phyloP scores from a whole-genome alignment of 2,888 invertebrate genomes.

The Parnassius smintheus region DNA sequence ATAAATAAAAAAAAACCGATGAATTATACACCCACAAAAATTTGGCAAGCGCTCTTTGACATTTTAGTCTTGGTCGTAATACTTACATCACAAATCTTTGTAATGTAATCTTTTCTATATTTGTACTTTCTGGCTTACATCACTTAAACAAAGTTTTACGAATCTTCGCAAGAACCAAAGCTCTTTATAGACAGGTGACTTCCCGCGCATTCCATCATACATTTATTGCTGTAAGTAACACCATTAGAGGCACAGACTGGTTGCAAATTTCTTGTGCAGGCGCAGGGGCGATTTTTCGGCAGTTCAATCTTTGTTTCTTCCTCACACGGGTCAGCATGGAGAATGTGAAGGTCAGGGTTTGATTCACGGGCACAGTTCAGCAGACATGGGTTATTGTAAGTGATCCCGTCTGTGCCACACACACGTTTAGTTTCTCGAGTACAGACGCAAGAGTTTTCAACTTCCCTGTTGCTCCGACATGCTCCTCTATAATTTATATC shows the following conservation, averaged over 20 bases:
- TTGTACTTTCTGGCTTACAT: neutral
- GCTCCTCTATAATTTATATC: conserved; percentile 17
- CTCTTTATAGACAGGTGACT: conserved; percentile 28
- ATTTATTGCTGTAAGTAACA: conserved; percentile 84
- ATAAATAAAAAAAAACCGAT: too few relatives aligned
- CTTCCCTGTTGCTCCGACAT: conserved; percentile 4
- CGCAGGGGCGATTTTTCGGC: conserved; percentile 26
- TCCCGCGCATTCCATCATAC: conserved; percentile 78
- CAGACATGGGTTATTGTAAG: conserved; percentile 79
- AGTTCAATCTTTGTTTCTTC: neutral
- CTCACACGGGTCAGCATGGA: conserved; percentile 34
- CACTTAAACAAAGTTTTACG: conserved; percentile 1
- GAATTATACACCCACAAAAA: conserved; percentile 2
- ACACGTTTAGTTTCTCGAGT: conserved; percentile 58
- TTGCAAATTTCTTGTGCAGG: conserved; percentile 38
- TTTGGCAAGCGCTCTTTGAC: conserved; percentile 22
- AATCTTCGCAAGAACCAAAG: conserved; percentile 30
- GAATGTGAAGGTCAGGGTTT: conserved; percentile 30
- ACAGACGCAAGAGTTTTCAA: conserved; percentile 9
- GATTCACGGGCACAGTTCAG: conserved; percentile 29
- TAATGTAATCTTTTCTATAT: conserved; percentile 7
- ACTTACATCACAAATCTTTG: neutral
- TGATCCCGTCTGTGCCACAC: conserved; percentile 85
- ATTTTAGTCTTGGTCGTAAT: neutral
- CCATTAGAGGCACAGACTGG: conserved; percentile 86